phyloP scores from a whole-genome alignment of 2,888 invertebrate genomes.

The Microchrysa polita region DNA sequence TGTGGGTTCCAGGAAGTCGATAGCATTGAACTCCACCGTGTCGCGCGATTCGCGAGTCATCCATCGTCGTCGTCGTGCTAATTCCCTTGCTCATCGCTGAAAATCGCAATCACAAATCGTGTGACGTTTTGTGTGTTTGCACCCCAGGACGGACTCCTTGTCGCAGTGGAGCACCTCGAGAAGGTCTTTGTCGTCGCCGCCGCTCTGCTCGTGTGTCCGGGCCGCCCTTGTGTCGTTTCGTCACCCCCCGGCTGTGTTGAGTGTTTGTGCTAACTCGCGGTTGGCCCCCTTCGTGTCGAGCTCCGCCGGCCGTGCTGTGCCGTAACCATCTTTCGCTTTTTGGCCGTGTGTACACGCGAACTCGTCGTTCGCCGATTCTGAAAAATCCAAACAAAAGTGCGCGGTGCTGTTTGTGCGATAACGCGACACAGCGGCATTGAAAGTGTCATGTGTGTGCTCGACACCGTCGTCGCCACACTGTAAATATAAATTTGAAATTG shows the following conservation, averaged over 20 bases:
- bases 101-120: too few species aligned
- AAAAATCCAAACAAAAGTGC: constrained; percentile 7
- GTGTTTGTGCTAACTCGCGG: constrained; percentile 11
- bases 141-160: constrained; percentile 26
- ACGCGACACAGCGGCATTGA: not conserved
- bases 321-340: too few species aligned
- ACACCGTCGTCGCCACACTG: too few species aligned
- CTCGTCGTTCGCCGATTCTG: too few species aligned
- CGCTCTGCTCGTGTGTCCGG: not conserved
- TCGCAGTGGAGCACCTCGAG: constrained; percentile 26
- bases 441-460: not conserved
- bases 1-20: not conserved
- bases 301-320: too few species aligned
- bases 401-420: not conserved
- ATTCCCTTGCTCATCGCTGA: not conserved
- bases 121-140: not conserved
- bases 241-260: not conserved
- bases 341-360: too few species aligned
- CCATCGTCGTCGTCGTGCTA: not conserved
- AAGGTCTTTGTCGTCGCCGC: constrained; percentile 36
- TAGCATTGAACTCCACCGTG: not conserved
- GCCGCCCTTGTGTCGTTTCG: not conserved
- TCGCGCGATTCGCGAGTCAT: constrained; percentile 1
- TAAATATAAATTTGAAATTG: not conserved
- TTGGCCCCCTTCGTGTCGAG: not conserved